Base-by-base conservation (phyloP, 2,797 vertebrate genomes). In the Lophotriccus pileatus region DNA sequence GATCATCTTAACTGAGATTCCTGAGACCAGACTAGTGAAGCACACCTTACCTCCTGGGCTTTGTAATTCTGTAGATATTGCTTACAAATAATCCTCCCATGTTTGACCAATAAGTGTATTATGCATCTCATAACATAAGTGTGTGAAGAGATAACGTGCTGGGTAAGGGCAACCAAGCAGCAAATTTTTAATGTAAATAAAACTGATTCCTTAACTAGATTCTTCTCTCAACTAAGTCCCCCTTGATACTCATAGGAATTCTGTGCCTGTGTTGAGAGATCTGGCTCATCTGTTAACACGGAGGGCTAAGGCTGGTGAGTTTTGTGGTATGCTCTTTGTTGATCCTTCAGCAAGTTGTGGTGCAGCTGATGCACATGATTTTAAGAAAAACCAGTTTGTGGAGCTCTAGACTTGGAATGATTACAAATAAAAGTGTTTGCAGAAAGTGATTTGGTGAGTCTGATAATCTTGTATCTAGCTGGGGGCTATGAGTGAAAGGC, bases 361-460 rank as follows among this genome's bases (percentile, higher is more conserved):
- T 75, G 58, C 49, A 72, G 76, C 14, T 58, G 34, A n/a, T 58
- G 60, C 53, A 68, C 7, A 0, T 37, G 53, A 63, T 74, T 85
- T 85, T 78, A 62, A 77, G 43, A 34, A 83, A 75, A 81, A 70
- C 0, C 2, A 6, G 2, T 56, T 77, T 68, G 30, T 55, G 64
- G 47, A 85, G 68, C 62, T 58, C 24, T 75, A 39, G 84, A 9
- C 39, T 89, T 89, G 39, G 36, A 75, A 30, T 66, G 78, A 22
- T 62, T 85, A 72, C 39, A 85, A 56, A 87, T 83, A 68, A 91
- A 91, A 58, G 39, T 72, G 79, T 55, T 80, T 89, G 83, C 69
- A 58, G 72, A 39, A 80, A 81, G 44, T 25, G 69, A 34, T 87
- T 90, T 77, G 46, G 30, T 37, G 50, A 84, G 50, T 64, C 75